Percentiles rank a stretch among this genome's conserved stretches.
phyloP scores from a whole-genome alignment of 2,797 vertebrate species.

The Phataginus tetradactyla region DNA sequence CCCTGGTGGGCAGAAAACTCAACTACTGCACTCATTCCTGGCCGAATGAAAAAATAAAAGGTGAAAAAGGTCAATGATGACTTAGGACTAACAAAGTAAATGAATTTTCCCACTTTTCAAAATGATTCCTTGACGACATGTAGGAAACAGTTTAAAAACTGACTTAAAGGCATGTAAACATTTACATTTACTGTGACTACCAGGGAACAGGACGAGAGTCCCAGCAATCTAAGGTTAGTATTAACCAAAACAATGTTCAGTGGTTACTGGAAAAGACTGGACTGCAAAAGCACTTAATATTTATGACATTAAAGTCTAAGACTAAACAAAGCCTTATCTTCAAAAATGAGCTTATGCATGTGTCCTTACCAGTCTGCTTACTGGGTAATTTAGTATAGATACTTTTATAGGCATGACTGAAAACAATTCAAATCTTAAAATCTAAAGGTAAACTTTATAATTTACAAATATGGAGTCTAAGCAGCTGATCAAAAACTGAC shows the following conservation, averaged over 20 bases:
- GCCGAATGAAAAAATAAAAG: background rate
- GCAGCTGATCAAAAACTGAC: background rate
- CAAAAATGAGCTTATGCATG: background rate
- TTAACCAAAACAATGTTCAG: background rate
- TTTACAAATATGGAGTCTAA: background rate
- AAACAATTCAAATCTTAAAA: constrained; percentile 46
- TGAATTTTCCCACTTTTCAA: background rate
- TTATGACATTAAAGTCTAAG: background rate
- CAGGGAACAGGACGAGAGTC: background rate
- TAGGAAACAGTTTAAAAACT: background rate
- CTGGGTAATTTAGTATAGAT: background rate
- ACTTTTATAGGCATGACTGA: background rate
- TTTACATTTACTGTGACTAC: background rate
- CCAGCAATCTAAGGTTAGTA: background rate
- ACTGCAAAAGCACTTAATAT: background rate
- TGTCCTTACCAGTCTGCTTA: background rate
- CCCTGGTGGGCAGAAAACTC: background rate
- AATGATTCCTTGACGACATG: background rate
- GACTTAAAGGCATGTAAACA: background rate
- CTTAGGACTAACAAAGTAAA: background rate
- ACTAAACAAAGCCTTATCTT: background rate
- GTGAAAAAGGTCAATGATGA: background rate
- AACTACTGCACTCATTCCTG: background rate
- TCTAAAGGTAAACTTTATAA: background rate
- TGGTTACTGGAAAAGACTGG: background rate